Percentiles rank a stretch among this genome's conserved stretches.
phyloP scores from a whole-genome alignment of 1,140 invertebrate genomes.

The Dolichoris vasculosae region DNA sequence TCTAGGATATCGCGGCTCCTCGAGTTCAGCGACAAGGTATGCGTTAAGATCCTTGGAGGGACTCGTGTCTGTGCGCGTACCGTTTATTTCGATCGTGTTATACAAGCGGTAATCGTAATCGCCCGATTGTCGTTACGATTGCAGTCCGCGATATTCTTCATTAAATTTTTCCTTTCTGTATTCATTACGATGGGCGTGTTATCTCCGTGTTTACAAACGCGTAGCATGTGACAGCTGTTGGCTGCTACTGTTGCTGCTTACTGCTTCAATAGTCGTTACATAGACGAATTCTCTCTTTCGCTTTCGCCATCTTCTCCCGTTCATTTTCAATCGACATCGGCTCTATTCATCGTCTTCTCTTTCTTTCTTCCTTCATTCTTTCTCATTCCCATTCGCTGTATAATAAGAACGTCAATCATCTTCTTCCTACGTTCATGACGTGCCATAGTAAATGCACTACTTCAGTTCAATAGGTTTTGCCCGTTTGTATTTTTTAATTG shows the following conservation, averaged over 20 bases:
- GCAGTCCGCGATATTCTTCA: neutral
- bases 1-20: neutral
- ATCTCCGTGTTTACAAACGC: slow-evolving; percentile 40
- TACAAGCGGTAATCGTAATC: neutral
- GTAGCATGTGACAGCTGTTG: slow-evolving; percentile 44
- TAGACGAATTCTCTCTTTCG: slow-evolving; percentile 38
- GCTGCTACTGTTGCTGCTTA: neutral
- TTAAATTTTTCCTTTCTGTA: neutral
- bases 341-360: neutral
- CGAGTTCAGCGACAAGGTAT: neutral
- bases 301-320: slow-evolving; percentile 45
- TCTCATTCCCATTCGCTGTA: neutral
- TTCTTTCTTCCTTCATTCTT: neutral
- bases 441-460: neutral
- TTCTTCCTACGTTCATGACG: slow-evolving; percentile 10
- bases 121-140: neutral
- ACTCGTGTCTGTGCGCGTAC: neutral
- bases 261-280: neutral
- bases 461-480: neutral
- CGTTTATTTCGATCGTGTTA: neutral
- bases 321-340: slow-evolving; percentile 1
- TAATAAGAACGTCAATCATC: slow-evolving; percentile 18
- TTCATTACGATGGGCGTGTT: slow-evolving; percentile 36
- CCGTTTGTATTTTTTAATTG: neutral
- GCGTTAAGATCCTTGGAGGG: neutral